Evolutionary conservation across 2,888 invertebrate genomes (phyloP), one percentile per base, ranked within the genome.

Genomic region (Philhelius pedissequus): DNA sequence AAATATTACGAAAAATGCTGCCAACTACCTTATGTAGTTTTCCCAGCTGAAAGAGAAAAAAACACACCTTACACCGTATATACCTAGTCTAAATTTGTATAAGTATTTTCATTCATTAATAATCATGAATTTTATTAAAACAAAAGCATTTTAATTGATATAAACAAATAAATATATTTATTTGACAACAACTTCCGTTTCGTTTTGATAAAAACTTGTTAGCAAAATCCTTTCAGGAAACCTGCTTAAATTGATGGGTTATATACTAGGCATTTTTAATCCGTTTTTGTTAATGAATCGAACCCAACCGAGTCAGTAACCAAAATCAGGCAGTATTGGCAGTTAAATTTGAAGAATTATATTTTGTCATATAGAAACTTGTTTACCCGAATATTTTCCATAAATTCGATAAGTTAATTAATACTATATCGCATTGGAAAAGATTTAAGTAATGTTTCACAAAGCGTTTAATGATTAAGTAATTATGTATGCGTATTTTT

Each of bases 361-460:
- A 40, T 40, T 38, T 22, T 25, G 30, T 35, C 22, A 22, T 40
- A 27, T 54, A 52, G n/a, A n/a, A 43, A 62, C 60, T 73, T 43
- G 38, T 27, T 25, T 62, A 54, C 18, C n/a, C 18, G 15, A 54
- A 43, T 32, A 45, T 66, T 68, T 68, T 20, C 52, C 32, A 48
- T 68, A 40, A 80, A 64, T 56, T 68, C 35, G 43, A 66, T 40
- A 69, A 74, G 62, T 64, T 62, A 52, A 20, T 50, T n/a, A n/a
- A 20, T 48, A 5, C 7, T 25, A 1, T 40, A 60, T 73, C 50
- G 20, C 7, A 48, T 74, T 9, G 62, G 30, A 20, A 35, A 30
- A 79, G 69, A 80, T 75, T 75, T 80, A 70, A 80, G 64, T 80
- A 75, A 80, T 75, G 62, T 22, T 40, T 62, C 54, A 69, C 56